phyloP scores from a whole-genome alignment of 2,888 invertebrate species.

The Nomada hirtipes region DNA sequence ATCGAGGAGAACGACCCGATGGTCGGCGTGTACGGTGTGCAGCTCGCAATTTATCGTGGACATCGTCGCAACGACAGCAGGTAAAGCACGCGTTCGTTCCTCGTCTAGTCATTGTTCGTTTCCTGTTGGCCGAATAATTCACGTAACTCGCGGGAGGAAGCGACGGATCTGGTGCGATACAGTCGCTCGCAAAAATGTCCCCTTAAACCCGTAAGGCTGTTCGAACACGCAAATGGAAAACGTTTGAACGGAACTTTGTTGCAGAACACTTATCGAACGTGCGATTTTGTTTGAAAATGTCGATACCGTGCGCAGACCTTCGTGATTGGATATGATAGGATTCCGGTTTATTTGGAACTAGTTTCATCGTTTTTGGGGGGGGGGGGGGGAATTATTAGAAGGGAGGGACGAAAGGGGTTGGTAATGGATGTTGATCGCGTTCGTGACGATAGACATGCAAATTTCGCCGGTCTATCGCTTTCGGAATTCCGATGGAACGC shows the following conservation, averaged over 20 bases:
- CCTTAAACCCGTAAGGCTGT: neutral
- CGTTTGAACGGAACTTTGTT: too few relatives aligned
- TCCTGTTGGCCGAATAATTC: constrained; percentile 59
- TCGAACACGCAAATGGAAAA: neutral
- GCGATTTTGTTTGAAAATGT: too few relatives aligned
- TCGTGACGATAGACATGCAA: constrained; percentile 51
- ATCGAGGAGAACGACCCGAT: constrained; percentile 30
- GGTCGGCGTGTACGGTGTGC: constrained; percentile 44
- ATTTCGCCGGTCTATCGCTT: constrained; percentile 53
- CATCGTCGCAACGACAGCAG: constrained; percentile 57
- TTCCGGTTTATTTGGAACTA: too few relatives aligned
- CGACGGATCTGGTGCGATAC: constrained; percentile 35
- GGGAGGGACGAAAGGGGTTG: neutral
- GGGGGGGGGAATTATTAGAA: neutral
- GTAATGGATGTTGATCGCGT: neutral
- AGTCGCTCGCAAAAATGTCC: neutral
- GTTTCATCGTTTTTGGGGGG: neutral
- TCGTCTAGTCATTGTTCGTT: constrained; percentile 45
- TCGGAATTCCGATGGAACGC: constrained; percentile 53
- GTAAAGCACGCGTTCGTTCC: constrained; percentile 52
- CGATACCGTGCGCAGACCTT: too few relatives aligned
- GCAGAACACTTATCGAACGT: too few relatives aligned
- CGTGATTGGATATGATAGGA: too few relatives aligned
- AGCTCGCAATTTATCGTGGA: constrained; percentile 52
- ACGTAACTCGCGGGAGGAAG: constrained; percentile 58